These are phyloP conservation scores for Samia ricini DNA, from an alignment of 1,140 invertebrate species.

Conservation along the genomic window DNA sequence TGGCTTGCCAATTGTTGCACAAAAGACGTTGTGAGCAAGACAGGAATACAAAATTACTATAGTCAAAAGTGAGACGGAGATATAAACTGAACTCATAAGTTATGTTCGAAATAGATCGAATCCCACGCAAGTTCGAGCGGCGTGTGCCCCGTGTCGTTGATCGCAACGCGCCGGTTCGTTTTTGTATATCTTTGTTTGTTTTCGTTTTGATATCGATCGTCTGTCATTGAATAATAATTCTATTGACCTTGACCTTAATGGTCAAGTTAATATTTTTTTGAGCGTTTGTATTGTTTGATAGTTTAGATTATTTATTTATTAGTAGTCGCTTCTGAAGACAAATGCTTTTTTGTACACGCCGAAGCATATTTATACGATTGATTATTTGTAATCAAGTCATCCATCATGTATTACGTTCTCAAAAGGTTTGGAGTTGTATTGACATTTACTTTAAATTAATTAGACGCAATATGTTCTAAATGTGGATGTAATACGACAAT, in stretches of 20 bases:
- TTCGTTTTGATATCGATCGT: conserved; percentile 12
- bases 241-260: neutral
- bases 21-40: conserved; percentile 39
- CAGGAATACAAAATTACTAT: conserved; percentile 19
- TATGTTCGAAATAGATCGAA: conserved; percentile 56
- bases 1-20: conserved; percentile 68
- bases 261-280: neutral
- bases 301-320: neutral
- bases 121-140: conserved; percentile 52
- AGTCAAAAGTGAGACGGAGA: conserved; percentile 34
- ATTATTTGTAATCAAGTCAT: neutral
- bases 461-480: neutral
- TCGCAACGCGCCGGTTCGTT: conserved; percentile 59
- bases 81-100: conserved; percentile 31
- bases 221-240: neutral
- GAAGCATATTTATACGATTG: conserved; percentile 2
- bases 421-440: no score
- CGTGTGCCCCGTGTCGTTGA: conserved; percentile 54
- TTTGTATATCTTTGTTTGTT: conserved; percentile 35
- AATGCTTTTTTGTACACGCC: conserved; percentile 23
- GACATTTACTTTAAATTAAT: neutral
- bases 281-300: neutral
- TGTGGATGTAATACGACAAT: no score
- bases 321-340: no score
- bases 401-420: no score